A percentile compares a stretch with the other conserved stretches of the same genome.
Conservation (phyloP, 2,797 vertebrate genomes). For the Gephyroberyx darwinii region DNA sequence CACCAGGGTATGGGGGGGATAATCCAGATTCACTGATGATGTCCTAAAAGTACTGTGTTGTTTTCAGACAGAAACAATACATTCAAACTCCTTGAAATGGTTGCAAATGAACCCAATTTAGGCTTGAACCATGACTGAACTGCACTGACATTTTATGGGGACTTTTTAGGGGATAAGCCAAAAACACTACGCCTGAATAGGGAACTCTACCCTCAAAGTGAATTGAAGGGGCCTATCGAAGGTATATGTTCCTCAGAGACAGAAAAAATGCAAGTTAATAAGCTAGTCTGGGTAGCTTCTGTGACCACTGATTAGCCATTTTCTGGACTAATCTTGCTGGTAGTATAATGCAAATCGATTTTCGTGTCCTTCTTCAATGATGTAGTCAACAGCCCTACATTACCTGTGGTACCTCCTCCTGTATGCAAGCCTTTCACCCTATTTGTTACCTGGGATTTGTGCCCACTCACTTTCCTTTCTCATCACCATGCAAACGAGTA, state of each 20-base stretch:
- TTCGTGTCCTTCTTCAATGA: neutral
- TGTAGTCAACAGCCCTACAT: neutral
- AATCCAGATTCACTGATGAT: constrained; percentile 15
- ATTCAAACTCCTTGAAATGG: neutral
- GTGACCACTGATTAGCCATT: neutral
- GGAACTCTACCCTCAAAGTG: neutral
- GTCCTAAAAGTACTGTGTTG: neutral
- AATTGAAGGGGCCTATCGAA: neutral
- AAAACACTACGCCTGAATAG: neutral
- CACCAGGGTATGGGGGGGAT: constrained; percentile 43
- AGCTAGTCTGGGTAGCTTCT: neutral
- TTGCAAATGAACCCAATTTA: neutral
- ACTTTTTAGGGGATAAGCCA: neutral
- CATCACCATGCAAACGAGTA: neutral
- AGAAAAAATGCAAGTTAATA: neutral
- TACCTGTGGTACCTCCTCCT: neutral
- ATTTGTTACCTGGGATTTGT: neutral
- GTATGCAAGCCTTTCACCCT: neutral
- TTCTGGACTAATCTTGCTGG: neutral
- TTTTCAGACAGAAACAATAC: constrained; percentile 3
- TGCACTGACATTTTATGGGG: neutral
- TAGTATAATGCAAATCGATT: neutral
- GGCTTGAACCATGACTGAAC: neutral
- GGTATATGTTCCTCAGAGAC: neutral
- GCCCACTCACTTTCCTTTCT: neutral